These are phyloP conservation scores for Myripristis murdjan DNA, from an alignment of 2,797 vertebrate species.

Conservation along the genomic window DNA sequence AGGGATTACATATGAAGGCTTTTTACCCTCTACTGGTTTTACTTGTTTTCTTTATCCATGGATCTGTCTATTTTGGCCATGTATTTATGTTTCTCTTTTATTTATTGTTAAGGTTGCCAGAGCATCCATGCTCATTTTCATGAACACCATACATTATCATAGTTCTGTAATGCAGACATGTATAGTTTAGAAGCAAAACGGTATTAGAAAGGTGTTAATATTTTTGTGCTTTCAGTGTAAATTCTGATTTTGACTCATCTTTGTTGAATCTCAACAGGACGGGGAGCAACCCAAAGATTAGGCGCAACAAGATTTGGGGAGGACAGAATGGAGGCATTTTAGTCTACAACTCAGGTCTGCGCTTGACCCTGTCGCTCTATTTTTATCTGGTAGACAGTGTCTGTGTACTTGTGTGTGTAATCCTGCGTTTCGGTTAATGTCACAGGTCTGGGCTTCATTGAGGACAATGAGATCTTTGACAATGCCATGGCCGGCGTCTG, in stretches of 20 bases:
- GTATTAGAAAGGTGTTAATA: not conserved
- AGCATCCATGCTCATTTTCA: not conserved
- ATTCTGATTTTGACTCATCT: not conserved
- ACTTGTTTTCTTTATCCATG: not conserved
- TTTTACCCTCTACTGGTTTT: not conserved
- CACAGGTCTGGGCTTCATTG: constrained; percentile 93
- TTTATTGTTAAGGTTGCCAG: no score
- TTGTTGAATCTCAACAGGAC: constrained; percentile 79
- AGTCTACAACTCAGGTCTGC: constrained; percentile 93
- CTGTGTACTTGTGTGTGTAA: not conserved
- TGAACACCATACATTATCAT: not conserved
- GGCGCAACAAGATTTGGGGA: constrained; percentile 95
- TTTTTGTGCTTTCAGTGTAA: not conserved
- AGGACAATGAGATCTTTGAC: constrained; percentile 97
- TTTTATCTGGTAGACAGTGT: not conserved
- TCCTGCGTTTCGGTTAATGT: not conserved
- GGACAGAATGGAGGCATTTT: constrained; percentile 95
- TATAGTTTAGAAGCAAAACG: not conserved
- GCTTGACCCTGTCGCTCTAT: constrained; percentile 20
- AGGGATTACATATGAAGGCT: not conserved
- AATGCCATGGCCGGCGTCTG: constrained; percentile 96
- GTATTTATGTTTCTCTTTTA: no score
- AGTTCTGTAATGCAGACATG: not conserved
- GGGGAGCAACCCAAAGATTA: constrained; percentile 95
- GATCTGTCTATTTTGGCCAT: no score